Evolutionary conservation across 2,888 invertebrate genomes (phyloP).

Genomic region (Erynnis tages): DNA sequence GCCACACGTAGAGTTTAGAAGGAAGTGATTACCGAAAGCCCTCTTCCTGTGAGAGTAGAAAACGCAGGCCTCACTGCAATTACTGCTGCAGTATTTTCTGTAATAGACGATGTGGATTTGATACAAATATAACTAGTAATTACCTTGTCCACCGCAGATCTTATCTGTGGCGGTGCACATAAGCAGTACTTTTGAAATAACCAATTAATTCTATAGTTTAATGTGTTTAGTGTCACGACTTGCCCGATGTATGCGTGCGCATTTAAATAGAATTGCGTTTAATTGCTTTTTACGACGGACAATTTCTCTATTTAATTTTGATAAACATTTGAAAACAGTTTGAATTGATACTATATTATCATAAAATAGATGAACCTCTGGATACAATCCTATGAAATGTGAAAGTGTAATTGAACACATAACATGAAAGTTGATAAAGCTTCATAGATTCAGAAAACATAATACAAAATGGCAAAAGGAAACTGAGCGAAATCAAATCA

Average conservation of each 20-base stretch:
- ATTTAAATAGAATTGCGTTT: too few relatives aligned
- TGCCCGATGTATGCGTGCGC: too few relatives aligned
- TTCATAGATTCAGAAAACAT: neutral
- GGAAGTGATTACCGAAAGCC: conserved; percentile 23
- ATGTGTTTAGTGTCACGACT: neutral
- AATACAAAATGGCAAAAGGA: conserved; percentile 18
- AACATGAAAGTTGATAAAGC: conserved; percentile 12
- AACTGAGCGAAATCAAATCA: conserved; percentile 19
- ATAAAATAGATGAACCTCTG: too few relatives aligned
- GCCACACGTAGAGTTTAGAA: conserved; percentile 1
- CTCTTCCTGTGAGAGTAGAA: conserved; percentile 19
- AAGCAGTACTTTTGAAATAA: conserved; percentile 1
- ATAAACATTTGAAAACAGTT: too few relatives aligned
- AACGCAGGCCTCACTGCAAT: conserved; percentile 11
- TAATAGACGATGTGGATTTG: conserved; percentile 16
- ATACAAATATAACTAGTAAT: conserved; percentile 18
- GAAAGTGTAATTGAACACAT: too few relatives aligned
- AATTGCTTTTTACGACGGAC: too few relatives aligned
- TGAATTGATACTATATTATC: too few relatives aligned
- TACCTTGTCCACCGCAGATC: conserved; percentile 13
- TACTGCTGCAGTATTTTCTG: conserved; percentile 14
- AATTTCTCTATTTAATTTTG: too few relatives aligned
- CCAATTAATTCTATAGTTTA: neutral
- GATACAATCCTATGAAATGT: too few relatives aligned
- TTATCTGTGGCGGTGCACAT: conserved; percentile 10